phyloP scores from a whole-genome alignment of 2,113 vertebrate species.

The Panurus biarmicus region DNA sequence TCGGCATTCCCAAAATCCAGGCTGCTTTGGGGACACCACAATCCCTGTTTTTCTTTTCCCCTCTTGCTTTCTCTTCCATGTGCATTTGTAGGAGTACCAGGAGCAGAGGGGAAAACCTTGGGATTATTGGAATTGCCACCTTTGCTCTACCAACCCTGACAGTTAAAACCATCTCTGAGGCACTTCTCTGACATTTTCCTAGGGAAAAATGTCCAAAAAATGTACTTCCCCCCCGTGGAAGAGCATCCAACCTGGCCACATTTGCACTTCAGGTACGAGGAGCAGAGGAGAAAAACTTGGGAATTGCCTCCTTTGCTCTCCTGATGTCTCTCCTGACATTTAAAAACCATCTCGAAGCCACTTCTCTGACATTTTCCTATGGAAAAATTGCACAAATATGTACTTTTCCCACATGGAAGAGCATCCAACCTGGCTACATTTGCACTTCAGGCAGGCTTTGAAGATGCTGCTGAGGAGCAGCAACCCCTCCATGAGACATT shows the following conservation, averaged over 20 bases:
- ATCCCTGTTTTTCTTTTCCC: background rate
- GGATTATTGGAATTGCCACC: background rate
- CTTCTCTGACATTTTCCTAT: background rate
- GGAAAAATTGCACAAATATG: background rate
- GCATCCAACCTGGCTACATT: background rate
- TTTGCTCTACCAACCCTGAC: background rate
- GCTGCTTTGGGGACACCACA: background rate
- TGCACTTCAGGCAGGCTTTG: background rate
- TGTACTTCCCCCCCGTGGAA: background rate
- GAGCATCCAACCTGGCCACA: background rate
- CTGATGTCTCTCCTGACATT: background rate
- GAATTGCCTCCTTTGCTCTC: background rate
- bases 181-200: background rate
- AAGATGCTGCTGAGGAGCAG: background rate
- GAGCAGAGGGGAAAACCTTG: background rate
- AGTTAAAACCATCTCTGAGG: background rate
- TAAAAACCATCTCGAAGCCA: background rate
- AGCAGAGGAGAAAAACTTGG: background rate
- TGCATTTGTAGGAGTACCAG: background rate
- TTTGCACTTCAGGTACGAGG: background rate
- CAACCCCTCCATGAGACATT: background rate
- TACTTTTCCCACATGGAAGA: background rate
- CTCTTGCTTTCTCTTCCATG: background rate
- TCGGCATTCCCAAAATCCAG: background rate
- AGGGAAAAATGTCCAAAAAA: background rate